Evolutionary conservation across 2,113 vertebrate species (phyloP), one percentile per base, ranked within the genome.

Genomic region (Halcyon senegalensis): DNA sequence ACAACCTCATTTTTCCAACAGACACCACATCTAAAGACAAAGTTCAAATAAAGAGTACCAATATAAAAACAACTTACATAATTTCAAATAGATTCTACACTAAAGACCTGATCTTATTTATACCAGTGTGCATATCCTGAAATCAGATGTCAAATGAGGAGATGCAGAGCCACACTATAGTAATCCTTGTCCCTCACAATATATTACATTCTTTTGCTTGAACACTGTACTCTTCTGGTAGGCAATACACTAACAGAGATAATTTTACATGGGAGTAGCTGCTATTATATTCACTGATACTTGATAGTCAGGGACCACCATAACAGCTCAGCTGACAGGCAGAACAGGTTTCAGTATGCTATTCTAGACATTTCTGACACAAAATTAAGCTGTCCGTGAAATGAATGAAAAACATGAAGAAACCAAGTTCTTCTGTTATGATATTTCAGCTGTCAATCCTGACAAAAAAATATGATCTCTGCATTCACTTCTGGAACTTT

Each of bases 331-430:
- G 23, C 59, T 94, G 84, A 94, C 89, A 89, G 58, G 91, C 50
- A 77, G 46, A 90, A 93, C 93, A 89, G 80, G 95, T 93, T 94
- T 94, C 64, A 60, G 17, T 67, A 33, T 75, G 46, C 33, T 84
- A 7, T 55, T 94, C 63, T 64, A 81, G 76, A 63, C 17, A 7
- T 63, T 93, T 96, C 60, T 90, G 33, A 41, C n/a, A 55, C 64
- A 81, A 64, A 89, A 87, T 78, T 35, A 67, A 67, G 16, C 17
- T 64, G 17, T 59, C n/a, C 60, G 19, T 59, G 60, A 87, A 90
- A 68, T 21, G 16, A 67, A 20, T 35, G 13, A 43, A 92, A 86
- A 91, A 13, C 31, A 63, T 1, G 4, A 81, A 83, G 77, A 90
- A 92, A 68, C 10, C 0, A 1, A 59, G 31, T 35, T 81, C 30